Base-by-base conservation (phyloP, 1,140 invertebrate species). In the Phortica variegata region DNA sequence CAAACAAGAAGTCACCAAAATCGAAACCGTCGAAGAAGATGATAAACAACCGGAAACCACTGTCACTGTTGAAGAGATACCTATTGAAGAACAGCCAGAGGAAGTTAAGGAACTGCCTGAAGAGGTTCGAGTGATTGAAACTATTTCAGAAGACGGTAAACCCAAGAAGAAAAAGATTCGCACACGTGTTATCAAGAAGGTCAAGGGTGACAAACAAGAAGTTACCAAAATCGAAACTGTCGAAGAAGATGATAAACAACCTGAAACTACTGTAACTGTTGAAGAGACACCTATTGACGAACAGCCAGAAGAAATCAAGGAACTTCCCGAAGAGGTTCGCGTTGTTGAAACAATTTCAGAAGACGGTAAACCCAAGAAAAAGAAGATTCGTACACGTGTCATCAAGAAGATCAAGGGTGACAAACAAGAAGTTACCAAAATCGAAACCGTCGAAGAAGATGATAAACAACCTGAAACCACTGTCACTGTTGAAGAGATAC, bases 1-100 rank as follows among this genome's bases (percentile, higher is more conserved):
- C 29, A 77, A 65, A 49, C 69, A 79, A 23, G 66, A 77, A 17
- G 61, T 75, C 43, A 59, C 55, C 19, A 69, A 75, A 33, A 74
- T 63, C 17, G 61, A 75, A 38, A 56, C 56, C 32, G 58, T 68
- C 16, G 56, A 63, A 39, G 56, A 63, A 44, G 52, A 65, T 37
- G 52, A 49, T 19, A 63, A 61, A 18, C 20, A 52, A 37, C 58
- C 60, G 3, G 60, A 58, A 41, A 61, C 54, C 4, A 62, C 41
- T 20, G 53, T 63, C 12, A 57, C 51, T 4, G 52, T 61, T 2
- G 60, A 63, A 43, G 52, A 76, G 21, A 31, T 33, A 32, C 53
- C 55, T 0, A 10, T 61, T 1, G 52, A 60, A 37, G 43, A 56
- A 43, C 19, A 52, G 1, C 54, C 55, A 3, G 57, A 69, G 54